Percentiles rank a stretch among this genome's conserved stretches.
These are phyloP conservation scores for Holotrichia oblita DNA, from an alignment of 1,140 invertebrate genomes.

Conservation along the genomic window DNA sequence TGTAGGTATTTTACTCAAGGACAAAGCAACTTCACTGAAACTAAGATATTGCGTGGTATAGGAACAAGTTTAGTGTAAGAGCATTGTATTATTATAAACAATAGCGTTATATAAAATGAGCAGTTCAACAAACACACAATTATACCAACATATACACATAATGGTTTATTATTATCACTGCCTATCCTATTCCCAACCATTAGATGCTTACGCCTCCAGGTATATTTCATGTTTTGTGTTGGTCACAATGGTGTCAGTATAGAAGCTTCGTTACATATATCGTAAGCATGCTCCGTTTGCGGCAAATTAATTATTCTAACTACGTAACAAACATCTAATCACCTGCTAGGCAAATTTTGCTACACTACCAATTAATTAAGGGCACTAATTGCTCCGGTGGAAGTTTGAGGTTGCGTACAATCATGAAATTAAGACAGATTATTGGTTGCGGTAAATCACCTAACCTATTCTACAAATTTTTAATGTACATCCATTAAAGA, in stretches of 20 bases:
- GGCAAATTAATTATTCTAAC: slow-evolving; percentile 3
- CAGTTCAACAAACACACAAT: too few species aligned
- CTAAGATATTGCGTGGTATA: too few species aligned
- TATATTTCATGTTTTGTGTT: not conserved
- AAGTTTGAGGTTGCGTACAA: not conserved
- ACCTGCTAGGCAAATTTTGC: not conserved
- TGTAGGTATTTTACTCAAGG: not conserved
- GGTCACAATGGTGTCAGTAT: not conserved
- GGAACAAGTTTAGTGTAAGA: too few species aligned
- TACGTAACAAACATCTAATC: not conserved
- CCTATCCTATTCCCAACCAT: too few species aligned
- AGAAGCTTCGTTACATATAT: not conserved
- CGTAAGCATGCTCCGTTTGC: not conserved
- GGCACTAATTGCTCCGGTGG: not conserved
- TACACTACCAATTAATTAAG: not conserved
- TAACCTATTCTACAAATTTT: too few species aligned
- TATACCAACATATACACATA: too few species aligned
- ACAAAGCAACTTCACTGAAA: too few species aligned
- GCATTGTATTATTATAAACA: too few species aligned
- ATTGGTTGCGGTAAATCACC: not conserved
- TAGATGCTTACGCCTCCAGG: too few species aligned
- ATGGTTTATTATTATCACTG: too few species aligned
- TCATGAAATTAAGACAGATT: slow-evolving; percentile 9
- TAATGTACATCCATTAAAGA: too few species aligned
- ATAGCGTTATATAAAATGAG: too few species aligned